Base-by-base conservation (phyloP, 2,113 vertebrate species). In the Dasyprocta punctata region DNA sequence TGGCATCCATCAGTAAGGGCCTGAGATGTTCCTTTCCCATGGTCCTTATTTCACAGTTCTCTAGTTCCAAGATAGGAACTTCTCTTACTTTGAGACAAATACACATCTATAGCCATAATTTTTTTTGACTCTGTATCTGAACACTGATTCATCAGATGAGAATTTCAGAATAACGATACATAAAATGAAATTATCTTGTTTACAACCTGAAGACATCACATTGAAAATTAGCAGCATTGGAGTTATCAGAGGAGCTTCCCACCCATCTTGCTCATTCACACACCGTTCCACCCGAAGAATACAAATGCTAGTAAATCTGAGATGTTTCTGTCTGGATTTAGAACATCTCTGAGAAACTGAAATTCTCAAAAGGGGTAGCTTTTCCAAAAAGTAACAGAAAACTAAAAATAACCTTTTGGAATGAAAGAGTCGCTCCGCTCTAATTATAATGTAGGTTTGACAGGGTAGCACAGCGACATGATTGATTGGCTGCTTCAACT, bases 381-480 rank as follows among this genome's bases (percentile, higher is more conserved):
- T 96, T 82, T 95, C 89, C 84, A 47, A 93, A 98, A 91, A 96
- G 86, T 33, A 92, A 81, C 82, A 95, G 82, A 60, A 95, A 94
- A 77, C 92, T 97, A 71, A 96, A 96, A 98, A 96, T 97, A 97
- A 75, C 58, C 83, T 26, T 22, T 77, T 85, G 86, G 63, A 97
- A 97, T 86, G 81, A 96, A 91, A 96, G 92, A 65, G 30, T 88
- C 24, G 89, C 87, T 94, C 28, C 61, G 89, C 89, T 82, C 2
- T 96, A 94, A 97, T 95, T 91, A 93, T 56, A 97, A 30, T 67
- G 71, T 80, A 86, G 47, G 61, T 71, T 56, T 85, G 71, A 84
- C 67, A 73, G 52, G 58, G 61, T 4, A 24, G 38, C 26, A 0
- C 38, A 3, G 91, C 10, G 0, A n/a, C 20, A 16, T 84, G 94